Evolutionary conservation across 2,888 invertebrate species (phyloP), one percentile per base, ranked within the genome.

Genomic region (Geophilus truncorum): DNA sequence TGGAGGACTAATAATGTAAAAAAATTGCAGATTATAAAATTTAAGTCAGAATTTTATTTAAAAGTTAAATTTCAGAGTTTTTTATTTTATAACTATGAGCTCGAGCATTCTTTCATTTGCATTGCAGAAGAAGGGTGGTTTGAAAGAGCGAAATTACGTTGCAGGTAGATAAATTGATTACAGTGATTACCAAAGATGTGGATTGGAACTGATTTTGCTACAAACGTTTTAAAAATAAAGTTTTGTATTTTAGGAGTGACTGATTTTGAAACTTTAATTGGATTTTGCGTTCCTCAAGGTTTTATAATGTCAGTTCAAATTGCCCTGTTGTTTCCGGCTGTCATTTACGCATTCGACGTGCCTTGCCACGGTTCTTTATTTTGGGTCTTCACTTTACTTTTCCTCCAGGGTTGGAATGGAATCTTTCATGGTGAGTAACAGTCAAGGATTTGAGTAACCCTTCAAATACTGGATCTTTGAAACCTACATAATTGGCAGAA

Each of bases 221-320:
- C n/a, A n/a, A n/a, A n/a, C n/a, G n/a, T 34, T 34, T 34, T 34
- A 7, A 5, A 7, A n/a, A n/a, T n/a, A n/a, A 15, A n/a, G n/a
- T n/a, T 18, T n/a, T 76, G 25, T 15, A 18, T 70, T 70, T 28
- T 7, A 70, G 70, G 70, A n/a, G 70, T 70, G 23, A 70, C 23
- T 28, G 28, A 23, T n/a, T 12, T 70, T 9, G 70, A 70, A 70
- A 1, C 18, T 10, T 10, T 70, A 10, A 12, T 70, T 15, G 95
- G 96, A 0, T 97, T 97, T 88, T 95, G 97, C 81, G 90, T 95
- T 80, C 96, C 96, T 0, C 97, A 97, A 90, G 95, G 97, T 87
- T 93, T 97, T 82, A 95, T 97, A 25, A 95, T 97, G 94, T 93
- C 94, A 84, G 96, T 96, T 0, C 97, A 97, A 90, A 96, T 96